Percentiles rank a stretch among this genome's conserved stretches.
phyloP scores from a whole-genome alignment of 2,888 invertebrate species.

The Dynastes hyllus region DNA sequence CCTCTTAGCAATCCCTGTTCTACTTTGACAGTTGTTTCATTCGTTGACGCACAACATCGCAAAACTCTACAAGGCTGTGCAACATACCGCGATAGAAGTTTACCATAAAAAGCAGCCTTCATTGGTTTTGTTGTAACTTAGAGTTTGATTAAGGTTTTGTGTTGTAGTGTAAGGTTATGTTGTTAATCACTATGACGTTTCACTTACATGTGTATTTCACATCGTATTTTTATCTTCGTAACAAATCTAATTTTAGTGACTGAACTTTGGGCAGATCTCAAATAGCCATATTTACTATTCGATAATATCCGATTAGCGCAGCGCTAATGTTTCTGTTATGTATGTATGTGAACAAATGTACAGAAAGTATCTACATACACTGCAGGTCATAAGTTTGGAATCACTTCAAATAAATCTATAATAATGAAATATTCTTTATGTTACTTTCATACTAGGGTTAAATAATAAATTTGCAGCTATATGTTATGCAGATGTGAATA shows the following conservation, averaged over 20 bases:
- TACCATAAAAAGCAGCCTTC: not conserved
- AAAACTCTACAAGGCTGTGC: not conserved
- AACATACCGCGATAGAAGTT: not conserved
- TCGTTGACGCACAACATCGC: not conserved
- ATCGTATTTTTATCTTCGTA: not conserved
- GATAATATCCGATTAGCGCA: not conserved
- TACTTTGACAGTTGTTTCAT: slow-evolving; percentile 5
- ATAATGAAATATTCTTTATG: too few relatives aligned
- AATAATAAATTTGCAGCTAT: too few relatives aligned
- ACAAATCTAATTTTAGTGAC: not conserved
- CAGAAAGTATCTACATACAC: too few relatives aligned
- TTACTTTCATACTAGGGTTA: too few relatives aligned
- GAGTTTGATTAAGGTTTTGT: not conserved
- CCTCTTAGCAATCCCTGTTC: slow-evolving; percentile 5
- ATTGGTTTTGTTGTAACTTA: not conserved
- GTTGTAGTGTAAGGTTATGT: not conserved
- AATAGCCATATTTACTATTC: not conserved
- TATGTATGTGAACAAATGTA: too few relatives aligned
- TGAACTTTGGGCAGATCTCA: not conserved
- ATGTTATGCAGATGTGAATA: too few relatives aligned
- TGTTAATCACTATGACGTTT: not conserved
- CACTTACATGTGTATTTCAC: not conserved
- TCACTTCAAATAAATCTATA: too few relatives aligned
- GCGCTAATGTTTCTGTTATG: not conserved
- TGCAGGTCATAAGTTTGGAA: too few relatives aligned